Percentiles rank a stretch among this genome's conserved stretches.
phyloP scores from a whole-genome alignment of 37 sponge, comb jelly and placozoan species.

The Cladorhizidae sp. region DNA sequence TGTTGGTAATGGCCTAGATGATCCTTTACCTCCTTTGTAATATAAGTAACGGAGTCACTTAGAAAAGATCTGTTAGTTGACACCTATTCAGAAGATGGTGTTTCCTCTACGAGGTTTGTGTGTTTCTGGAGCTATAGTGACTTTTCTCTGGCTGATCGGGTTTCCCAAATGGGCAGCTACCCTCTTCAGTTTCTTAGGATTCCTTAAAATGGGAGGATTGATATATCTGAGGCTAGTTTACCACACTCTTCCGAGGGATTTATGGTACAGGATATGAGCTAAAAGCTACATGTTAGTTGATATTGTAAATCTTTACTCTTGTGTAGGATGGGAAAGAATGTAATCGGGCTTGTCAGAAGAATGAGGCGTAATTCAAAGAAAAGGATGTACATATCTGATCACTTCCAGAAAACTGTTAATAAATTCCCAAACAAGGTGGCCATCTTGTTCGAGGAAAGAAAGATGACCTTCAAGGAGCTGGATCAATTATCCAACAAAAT shows the following conservation, averaged over 20 bases:
- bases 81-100: no score
- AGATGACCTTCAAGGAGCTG: no score
- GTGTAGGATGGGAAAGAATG: conserved; percentile 16
- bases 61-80: no score
- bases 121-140: not conserved
- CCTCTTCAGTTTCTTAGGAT: not conserved
- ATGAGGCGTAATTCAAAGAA: no score
- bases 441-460: no score
- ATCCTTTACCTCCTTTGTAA: no score
- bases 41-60: no score
- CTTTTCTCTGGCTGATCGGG: not conserved
- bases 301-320: not conserved
- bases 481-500: conserved; percentile 58
- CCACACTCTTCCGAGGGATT: conserved; percentile 1
- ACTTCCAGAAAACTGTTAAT: conserved; percentile 35
- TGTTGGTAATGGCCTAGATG: no score
- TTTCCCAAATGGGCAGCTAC: conserved; percentile 18
- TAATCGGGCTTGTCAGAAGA: not conserved
- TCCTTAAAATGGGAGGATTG: conserved; percentile 22
- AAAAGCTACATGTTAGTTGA: not conserved
- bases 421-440: conserved; percentile 64
- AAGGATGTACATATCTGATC: conserved; percentile 10
- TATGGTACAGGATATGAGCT: conserved; percentile 16
- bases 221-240: not conserved
- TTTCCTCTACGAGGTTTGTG: not conserved